Evolutionary conservation across 2,797 vertebrate species (phyloP).

Genomic region (Hybognathus amarus): DNA sequence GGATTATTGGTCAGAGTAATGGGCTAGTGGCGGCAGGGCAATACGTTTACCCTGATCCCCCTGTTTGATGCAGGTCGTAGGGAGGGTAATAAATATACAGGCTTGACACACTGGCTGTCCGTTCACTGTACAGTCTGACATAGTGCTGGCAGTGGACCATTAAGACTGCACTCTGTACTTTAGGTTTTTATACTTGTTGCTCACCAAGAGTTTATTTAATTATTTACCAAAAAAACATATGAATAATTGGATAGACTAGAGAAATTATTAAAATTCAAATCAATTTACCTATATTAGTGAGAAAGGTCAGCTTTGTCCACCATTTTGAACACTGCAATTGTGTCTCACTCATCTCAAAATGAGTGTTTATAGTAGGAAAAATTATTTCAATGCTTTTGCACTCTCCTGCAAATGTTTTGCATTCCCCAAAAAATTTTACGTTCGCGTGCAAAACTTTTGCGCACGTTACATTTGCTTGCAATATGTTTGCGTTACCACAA

Average conservation of each 20-base stretch:
- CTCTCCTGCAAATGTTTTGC: not conserved
- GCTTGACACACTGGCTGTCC: conserved; percentile 18
- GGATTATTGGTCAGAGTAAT: conserved; percentile 39
- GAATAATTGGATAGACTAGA: not conserved
- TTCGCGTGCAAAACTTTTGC: rapidly evolving
- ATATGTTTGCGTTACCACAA: no score
- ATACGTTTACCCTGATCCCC: conserved; percentile 46
- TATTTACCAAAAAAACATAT: not conserved
- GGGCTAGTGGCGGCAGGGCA: conserved; percentile 26
- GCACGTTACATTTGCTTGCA: no score
- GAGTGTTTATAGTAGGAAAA: not conserved
- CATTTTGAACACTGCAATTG: not conserved
- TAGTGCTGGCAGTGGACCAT: conserved; percentile 8
- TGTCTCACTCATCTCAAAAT: not conserved
- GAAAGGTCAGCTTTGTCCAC: not conserved
- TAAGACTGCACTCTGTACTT: not conserved
- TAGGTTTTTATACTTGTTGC: conserved; percentile 1
- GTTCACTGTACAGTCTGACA: conserved; percentile 6
- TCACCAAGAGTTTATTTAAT: not conserved
- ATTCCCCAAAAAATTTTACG: not conserved
- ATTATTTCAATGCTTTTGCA: not conserved
- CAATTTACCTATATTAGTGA: not conserved
- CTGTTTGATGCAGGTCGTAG: conserved; percentile 44
- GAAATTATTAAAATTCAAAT: not conserved
- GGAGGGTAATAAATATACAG: conserved; percentile 38